Conservation (phyloP, 2,888 invertebrate species). For the Conomelus anceps region DNA sequence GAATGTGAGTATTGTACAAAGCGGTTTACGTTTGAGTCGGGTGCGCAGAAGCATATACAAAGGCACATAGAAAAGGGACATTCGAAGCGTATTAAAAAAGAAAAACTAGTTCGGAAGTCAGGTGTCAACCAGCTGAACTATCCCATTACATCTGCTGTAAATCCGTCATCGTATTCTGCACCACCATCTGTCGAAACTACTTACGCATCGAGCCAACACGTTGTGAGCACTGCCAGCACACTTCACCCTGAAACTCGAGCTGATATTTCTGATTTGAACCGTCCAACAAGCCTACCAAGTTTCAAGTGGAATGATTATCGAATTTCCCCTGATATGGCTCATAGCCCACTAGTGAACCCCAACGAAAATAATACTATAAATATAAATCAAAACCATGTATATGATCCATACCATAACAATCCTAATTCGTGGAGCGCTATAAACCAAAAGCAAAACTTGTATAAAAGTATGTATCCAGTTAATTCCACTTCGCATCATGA, state of each 20-base stretch:
- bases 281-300: neutral
- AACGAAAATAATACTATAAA: neutral
- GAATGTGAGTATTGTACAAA: neutral
- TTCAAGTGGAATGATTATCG: neutral
- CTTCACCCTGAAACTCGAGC: neutral
- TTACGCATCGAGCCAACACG: neutral
- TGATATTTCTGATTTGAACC: neutral
- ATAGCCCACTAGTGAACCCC: neutral
- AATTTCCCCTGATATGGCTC: no score
- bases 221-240: neutral
- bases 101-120: neutral
- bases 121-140: neutral
- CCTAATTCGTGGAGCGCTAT: neutral
- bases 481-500: neutral
- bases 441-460: neutral
- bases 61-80: neutral
- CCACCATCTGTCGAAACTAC: neutral
- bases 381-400: neutral
- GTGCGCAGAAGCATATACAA: neutral
- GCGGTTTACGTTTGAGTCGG: neutral
- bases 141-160: neutral
- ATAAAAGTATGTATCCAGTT: neutral
- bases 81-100: neutral
- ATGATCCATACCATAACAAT: neutral
- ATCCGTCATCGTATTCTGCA: neutral